Evolutionary conservation across 2,888 invertebrate genomes (phyloP).

Genomic region (Tenodera sinensis): DNA sequence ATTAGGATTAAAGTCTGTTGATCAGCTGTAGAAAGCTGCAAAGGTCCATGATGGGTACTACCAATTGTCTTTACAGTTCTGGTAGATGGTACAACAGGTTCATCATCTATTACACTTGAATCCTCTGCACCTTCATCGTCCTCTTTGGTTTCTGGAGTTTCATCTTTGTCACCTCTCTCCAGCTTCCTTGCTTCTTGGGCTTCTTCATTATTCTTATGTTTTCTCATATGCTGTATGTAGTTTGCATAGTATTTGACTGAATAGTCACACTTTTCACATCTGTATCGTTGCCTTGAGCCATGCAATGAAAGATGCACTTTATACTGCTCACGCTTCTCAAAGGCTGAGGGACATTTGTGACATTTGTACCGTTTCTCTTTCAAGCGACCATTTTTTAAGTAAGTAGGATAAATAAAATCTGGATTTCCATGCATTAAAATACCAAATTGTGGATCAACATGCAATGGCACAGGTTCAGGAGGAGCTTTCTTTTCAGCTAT

Average conservation of each 20-base stretch:
- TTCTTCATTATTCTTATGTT: slow-evolving; percentile 70
- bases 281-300: slow-evolving; percentile 77
- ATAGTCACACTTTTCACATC: slow-evolving; percentile 81
- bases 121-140: slow-evolving; percentile 24
- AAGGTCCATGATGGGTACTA: slow-evolving; percentile 45
- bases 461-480: slow-evolving; percentile 39
- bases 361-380: slow-evolving; percentile 79
- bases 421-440: slow-evolving; percentile 70
- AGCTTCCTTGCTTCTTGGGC: slow-evolving; percentile 55
- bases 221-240: slow-evolving; percentile 75
- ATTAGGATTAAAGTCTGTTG: slow-evolving; percentile 59
- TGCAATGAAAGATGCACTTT: slow-evolving; percentile 78
- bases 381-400: slow-evolving; percentile 67
- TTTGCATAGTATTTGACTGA: slow-evolving; percentile 84
- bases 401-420: slow-evolving; percentile 71
- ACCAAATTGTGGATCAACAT: slow-evolving; percentile 65
- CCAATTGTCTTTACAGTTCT: slow-evolving; percentile 28
- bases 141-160: neutral
- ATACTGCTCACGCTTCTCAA: slow-evolving; percentile 81
- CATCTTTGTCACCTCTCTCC: neutral
- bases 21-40: slow-evolving; percentile 58
- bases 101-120: neutral
- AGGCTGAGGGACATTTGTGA: slow-evolving; percentile 82
- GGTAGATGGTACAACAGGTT: neutral
- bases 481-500: neutral